phyloP scores from a whole-genome alignment of 1,140 invertebrate species.

The Solenopsis invicta region DNA sequence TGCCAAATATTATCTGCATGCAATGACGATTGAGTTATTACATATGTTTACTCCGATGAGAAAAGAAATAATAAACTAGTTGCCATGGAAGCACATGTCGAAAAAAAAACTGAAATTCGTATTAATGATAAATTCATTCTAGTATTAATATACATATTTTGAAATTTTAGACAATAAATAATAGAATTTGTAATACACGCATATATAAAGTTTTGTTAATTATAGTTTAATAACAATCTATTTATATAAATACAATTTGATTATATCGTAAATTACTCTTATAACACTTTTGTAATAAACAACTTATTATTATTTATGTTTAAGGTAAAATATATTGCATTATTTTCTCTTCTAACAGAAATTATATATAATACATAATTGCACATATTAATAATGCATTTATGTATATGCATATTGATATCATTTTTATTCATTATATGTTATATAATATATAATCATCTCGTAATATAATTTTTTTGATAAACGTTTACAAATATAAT shows the following conservation, averaged over 20 bases:
- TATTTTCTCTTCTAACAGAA: slow-evolving; percentile 11
- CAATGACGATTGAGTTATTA: not conserved
- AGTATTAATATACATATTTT: not conserved
- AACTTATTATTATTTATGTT: not conserved
- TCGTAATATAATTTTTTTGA: not conserved
- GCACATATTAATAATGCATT: not conserved
- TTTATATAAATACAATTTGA: not conserved
- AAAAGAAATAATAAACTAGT: slow-evolving; percentile 52
- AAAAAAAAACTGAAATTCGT: slow-evolving; percentile 36
- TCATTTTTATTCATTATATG: too few species aligned
- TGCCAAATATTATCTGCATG: not conserved
- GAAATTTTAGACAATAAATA: not conserved
- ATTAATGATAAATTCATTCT: slow-evolving; percentile 6
- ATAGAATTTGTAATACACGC: not conserved
- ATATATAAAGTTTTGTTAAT: not conserved
- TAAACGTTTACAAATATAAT: not conserved
- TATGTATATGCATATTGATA: slow-evolving; percentile 15
- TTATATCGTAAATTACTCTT: not conserved
- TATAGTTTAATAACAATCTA: not conserved
- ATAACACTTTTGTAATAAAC: not conserved
- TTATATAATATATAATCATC: slow-evolving; percentile 3
- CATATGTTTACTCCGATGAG: not conserved
- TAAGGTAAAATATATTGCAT: not conserved
- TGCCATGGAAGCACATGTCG: not conserved
- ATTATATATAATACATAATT: not conserved